Conservation (phyloP, 1,140 invertebrate genomes). For the Choristoneura fumiferana region DNA sequence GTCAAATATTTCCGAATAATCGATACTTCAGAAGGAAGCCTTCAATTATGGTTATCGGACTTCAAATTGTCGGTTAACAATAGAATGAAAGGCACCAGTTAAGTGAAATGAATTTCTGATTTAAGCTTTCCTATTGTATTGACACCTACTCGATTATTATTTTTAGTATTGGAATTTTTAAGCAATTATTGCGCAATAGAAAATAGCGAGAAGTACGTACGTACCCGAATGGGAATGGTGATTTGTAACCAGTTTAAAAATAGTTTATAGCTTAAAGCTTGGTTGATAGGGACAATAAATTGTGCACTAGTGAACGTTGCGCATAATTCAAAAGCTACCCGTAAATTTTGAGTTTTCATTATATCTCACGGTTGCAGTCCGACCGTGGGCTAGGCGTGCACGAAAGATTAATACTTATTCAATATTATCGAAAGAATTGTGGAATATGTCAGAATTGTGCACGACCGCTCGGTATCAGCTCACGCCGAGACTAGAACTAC, state of each 20-base stretch:
- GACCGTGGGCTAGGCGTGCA: slow-evolving; percentile 47
- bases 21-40: slow-evolving; percentile 27
- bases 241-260: slow-evolving; percentile 44
- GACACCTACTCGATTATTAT: slow-evolving; percentile 27
- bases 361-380: slow-evolving; percentile 35
- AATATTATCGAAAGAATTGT: slow-evolving; percentile 37
- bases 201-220: neutral
- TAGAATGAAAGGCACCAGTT: slow-evolving; percentile 23
- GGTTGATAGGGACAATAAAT: slow-evolving; percentile 58
- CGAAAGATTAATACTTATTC: slow-evolving; percentile 41
- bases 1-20: slow-evolving; percentile 38
- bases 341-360: slow-evolving; percentile 54
- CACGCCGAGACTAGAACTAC: neutral
- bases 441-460: slow-evolving; percentile 13
- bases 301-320: slow-evolving; percentile 28
- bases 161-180: slow-evolving; percentile 29
- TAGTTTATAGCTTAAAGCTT: slow-evolving; percentile 48
- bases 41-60: slow-evolving; percentile 25
- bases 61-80: slow-evolving; percentile 31
- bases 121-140: slow-evolving; percentile 24
- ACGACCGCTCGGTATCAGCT: slow-evolving; percentile 1
- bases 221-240: too few species aligned
- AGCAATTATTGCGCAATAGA: slow-evolving; percentile 32
- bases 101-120: slow-evolving; percentile 36
- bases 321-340: slow-evolving; percentile 37